Evolutionary conservation across 2,888 invertebrate genomes (phyloP).

Genomic region (Nemurella pictetii): DNA sequence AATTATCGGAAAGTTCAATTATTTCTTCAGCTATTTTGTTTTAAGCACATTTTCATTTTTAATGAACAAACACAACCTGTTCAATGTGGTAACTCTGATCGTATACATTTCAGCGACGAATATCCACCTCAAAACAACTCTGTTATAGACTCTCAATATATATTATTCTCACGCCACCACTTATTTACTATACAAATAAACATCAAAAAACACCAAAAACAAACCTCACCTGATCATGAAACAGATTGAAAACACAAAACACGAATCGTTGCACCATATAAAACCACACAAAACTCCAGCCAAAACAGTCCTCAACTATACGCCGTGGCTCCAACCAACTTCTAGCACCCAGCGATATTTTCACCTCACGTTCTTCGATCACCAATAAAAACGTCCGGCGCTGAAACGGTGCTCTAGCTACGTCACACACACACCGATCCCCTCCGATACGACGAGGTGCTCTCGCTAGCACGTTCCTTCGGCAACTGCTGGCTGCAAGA

Average conservation of each 20-base stretch:
- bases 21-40: too few relatives aligned
- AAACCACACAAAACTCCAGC: not conserved
- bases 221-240: not conserved
- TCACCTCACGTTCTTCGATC: not conserved
- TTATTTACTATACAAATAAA: too few relatives aligned
- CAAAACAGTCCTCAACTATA: not conserved
- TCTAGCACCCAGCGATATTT: not conserved
- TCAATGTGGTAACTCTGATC: too few relatives aligned
- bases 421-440: not conserved
- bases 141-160: too few relatives aligned
- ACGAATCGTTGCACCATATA: not conserved
- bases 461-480: not conserved
- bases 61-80: too few relatives aligned
- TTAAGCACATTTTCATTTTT: too few relatives aligned
- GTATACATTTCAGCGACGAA: too few relatives aligned
- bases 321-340: too few relatives aligned
- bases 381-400: not conserved
- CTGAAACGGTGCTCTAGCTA: not conserved
- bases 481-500: not conserved
- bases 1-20: too few relatives aligned
- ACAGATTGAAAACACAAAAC: not conserved
- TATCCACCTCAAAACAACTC: too few relatives aligned
- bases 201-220: too few relatives aligned
- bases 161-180: too few relatives aligned
- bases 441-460: not conserved